phyloP scores from a whole-genome alignment of 64 coral and sea anemone genomes.

The Actinia tenebrosa region DNA sequence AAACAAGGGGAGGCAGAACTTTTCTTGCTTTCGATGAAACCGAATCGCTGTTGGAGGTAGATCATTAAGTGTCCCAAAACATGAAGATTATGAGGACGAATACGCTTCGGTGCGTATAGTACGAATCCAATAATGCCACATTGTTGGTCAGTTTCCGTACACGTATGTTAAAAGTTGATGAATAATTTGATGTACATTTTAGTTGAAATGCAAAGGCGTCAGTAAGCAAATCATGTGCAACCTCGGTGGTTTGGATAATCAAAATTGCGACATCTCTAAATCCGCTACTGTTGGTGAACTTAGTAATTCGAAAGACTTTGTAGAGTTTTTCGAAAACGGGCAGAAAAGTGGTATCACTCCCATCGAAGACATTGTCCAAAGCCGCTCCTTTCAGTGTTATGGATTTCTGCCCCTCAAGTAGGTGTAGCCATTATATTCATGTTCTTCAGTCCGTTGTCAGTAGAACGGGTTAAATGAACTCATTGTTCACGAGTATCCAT shows the following conservation, averaged over 20 bases:
- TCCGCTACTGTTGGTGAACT: background rate
- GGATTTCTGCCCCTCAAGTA: background rate
- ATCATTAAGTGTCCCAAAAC: background rate
- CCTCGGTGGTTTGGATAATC: background rate
- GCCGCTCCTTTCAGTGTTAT: background rate
- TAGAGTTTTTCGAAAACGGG: background rate
- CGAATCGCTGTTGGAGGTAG: background rate
- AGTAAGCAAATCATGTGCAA: background rate
- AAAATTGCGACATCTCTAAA: background rate
- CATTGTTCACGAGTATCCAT: background rate
- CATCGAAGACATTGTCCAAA: background rate
- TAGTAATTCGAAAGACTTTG: background rate
- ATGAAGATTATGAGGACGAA: constrained; percentile 1
- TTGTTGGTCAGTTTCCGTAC: no score
- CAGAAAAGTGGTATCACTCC: background rate
- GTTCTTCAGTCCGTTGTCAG: background rate
- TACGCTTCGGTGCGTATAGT: background rate
- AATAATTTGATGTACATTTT: background rate
- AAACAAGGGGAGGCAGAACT: background rate
- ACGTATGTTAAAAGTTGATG: background rate
- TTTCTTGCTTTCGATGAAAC: background rate
- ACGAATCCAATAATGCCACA: background rate
- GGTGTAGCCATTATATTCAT: background rate
- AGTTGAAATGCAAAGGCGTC: background rate
- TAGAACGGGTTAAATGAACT: background rate